Base-by-base conservation (phyloP, 2,113 vertebrate species). In the Lynx canadensis region DNA sequence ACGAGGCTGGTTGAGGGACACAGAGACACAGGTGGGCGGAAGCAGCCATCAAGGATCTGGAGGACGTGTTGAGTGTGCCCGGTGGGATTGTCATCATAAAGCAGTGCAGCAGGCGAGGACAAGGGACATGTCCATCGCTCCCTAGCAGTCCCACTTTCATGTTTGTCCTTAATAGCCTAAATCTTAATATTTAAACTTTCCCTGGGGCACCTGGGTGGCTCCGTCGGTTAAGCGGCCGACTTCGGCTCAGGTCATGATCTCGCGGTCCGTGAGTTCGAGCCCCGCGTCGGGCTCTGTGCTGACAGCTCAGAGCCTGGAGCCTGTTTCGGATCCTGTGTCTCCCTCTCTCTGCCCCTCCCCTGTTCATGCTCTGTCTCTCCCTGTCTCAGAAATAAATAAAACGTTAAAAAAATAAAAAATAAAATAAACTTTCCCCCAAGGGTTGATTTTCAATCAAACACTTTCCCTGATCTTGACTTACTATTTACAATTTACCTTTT, bases 371-470 rank as follows among this genome's bases (percentile, higher is more conserved):
- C 45, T 45, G 45, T 45, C 45, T 45, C 45, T 45, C 45, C 45
- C 45, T 45, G 45, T 45, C 45, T 45, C 45, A 45, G 1, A 45
- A 45, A 8, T 45, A 45, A 45, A 45, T 45, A 45, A 8, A 45
- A 45, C 7, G 7, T 45, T 45, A 45, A 45, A 7, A 45, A 45
- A 45, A 45, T 45, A 45, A 45, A 45, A 45, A 45, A 45, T 45
- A 45, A 45, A 45, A 45, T 18, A 68, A 80, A 19, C 41, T 65
- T 65, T 74, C 18, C 16, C 76, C 25, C 13, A 55, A 74, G 25
- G 27, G 52, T 27, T 71, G 87, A 38, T 78, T 95, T 95, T 85
- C 50, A 92, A 76, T 91, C 33, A 85, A 93, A 52, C 23, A 63
- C 78, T 89, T 96, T 68, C 73, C n/a, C 31, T 86, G 52, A 33